Percentiles rank a stretch among this genome's conserved stretches.
phyloP scores from a whole-genome alignment of 1,140 invertebrate genomes.

The Patella vulgata region DNA sequence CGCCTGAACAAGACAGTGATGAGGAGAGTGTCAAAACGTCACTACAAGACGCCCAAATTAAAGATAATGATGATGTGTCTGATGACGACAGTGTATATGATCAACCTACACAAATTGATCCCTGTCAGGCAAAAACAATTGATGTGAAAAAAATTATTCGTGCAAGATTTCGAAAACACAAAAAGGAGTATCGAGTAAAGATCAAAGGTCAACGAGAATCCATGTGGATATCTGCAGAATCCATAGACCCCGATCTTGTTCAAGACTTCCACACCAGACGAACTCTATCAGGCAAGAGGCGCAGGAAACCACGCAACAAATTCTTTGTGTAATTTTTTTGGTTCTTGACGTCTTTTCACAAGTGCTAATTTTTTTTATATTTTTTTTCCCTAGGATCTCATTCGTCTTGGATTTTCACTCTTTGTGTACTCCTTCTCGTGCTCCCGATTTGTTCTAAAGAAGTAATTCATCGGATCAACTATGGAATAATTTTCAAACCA shows the following conservation, averaged over 20 bases:
- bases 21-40: too few species aligned
- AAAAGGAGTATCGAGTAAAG: constrained; percentile 4
- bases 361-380: too few species aligned
- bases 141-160: constrained; percentile 2
- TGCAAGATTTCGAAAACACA: background rate
- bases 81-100: background rate
- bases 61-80: background rate
- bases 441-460: too few species aligned
- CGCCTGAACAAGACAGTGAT: too few species aligned
- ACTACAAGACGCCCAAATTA: background rate
- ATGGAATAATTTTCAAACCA: too few species aligned
- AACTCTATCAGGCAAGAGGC: constrained; percentile 11
- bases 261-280: constrained; percentile 9
- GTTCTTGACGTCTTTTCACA: too few species aligned
- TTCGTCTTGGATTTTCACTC: too few species aligned
- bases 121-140: background rate
- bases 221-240: constrained; percentile 18
- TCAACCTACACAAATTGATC: background rate
- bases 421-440: too few species aligned
- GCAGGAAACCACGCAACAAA: constrained; percentile 11
- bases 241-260: constrained; percentile 3
- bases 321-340: too few species aligned
- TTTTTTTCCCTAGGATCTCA: too few species aligned
- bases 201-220: constrained; percentile 4
- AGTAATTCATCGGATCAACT: too few species aligned